Conservation (phyloP, 2,888 invertebrate species). For the Melolontha melolontha region DNA sequence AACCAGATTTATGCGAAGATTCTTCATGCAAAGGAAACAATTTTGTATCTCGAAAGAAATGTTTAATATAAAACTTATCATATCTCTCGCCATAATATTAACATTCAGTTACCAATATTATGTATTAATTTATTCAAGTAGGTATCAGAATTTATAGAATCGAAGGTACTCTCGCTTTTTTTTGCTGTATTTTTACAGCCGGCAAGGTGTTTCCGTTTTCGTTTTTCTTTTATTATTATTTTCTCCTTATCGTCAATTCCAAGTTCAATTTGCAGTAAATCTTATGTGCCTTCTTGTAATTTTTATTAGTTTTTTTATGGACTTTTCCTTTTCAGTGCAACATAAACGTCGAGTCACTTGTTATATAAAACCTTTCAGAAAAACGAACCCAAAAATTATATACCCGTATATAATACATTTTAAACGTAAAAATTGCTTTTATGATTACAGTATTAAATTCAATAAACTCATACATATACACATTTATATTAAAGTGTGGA, state of each 20-base stretch:
- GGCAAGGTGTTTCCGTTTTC: constrained; percentile 30
- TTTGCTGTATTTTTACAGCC: background rate
- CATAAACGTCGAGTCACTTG: constrained; percentile 29
- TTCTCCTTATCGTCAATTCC: constrained; percentile 42
- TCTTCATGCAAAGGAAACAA: no score
- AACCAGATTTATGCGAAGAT: no score
- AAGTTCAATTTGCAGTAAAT: constrained; percentile 44
- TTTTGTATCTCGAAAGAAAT: no score
- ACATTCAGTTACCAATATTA: no score
- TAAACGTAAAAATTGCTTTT: background rate
- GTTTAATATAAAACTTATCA: no score
- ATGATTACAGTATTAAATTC: no score
- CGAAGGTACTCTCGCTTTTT: background rate
- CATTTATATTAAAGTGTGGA: no score
- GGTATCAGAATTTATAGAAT: background rate
- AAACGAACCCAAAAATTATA: constrained; percentile 15
- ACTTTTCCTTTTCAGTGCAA: constrained; percentile 31
- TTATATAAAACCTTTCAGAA: constrained; percentile 13
- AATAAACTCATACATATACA: no score
- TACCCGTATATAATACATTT: constrained; percentile 4
- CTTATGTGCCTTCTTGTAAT: constrained; percentile 38
- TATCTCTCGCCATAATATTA: no score
- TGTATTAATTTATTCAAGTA: no score
- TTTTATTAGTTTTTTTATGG: constrained; percentile 37
- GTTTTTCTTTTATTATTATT: constrained; percentile 34